These are phyloP conservation scores for Microcebus lehilahytsara DNA, from an alignment of 2,113 vertebrate species.

Conservation along the genomic window DNA sequence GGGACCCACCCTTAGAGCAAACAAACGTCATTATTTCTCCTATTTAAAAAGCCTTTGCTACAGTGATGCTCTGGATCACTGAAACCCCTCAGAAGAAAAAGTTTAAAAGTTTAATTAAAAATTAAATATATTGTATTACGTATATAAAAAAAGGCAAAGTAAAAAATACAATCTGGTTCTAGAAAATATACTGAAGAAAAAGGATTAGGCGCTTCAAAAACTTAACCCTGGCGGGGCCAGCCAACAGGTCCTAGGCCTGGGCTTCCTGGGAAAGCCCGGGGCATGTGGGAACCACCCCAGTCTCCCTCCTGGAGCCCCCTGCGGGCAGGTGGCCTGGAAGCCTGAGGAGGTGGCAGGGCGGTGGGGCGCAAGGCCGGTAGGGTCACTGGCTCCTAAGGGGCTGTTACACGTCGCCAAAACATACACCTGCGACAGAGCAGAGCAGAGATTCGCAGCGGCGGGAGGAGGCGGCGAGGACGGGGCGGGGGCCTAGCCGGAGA, in stretches of 20 bases:
- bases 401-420: too few species aligned
- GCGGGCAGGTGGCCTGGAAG: background rate
- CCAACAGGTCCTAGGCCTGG: background rate
- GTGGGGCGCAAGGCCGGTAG: background rate
- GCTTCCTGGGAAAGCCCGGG: background rate
- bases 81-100: constrained; percentile 63
- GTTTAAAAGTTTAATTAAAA: constrained; percentile 81
- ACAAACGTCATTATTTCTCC: background rate
- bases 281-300: background rate
- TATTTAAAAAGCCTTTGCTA: constrained; percentile 68
- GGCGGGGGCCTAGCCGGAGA: constrained; percentile 88
- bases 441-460: background rate
- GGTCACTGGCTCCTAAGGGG: background rate
- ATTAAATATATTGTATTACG: constrained; percentile 87
- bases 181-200: constrained; percentile 81
- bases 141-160: constrained; percentile 84
- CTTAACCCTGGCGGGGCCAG: background rate
- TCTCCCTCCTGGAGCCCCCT: background rate
- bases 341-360: background rate
- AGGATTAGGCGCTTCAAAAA: constrained; percentile 62
- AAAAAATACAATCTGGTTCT: constrained; percentile 84
- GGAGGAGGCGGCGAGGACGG: background rate
- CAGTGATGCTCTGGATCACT: constrained; percentile 76
- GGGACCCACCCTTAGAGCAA: background rate
- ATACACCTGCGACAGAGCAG: background rate